Percentiles rank a stretch among this genome's conserved stretches.
These are phyloP conservation scores for Aurelia aurita complex sp. Pacific DNA, from an alignment of 30 jellyfish, hydroid and myxozoan species.

Conservation along the genomic window DNA sequence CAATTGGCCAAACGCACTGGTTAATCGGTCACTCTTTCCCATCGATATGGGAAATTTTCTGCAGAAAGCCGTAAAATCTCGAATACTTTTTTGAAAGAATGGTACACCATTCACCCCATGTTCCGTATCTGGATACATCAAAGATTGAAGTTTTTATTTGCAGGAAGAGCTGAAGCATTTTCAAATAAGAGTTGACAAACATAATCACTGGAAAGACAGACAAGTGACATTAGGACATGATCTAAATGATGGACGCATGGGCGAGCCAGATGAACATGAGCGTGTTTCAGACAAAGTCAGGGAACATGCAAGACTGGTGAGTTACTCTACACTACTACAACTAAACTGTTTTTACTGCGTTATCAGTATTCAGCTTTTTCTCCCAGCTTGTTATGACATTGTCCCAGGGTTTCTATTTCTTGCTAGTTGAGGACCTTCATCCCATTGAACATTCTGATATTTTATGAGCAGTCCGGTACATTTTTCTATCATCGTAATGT, in stretches of 20 bases:
- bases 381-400: too few species aligned
- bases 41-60: too few species aligned
- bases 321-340: neutral
- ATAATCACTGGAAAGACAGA: conserved; percentile 71
- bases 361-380: too few species aligned
- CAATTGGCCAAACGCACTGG: too few species aligned
- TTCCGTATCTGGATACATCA: neutral
- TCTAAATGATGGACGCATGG: conserved; percentile 34
- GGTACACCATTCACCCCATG: neutral
- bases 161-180: conserved; percentile 77
- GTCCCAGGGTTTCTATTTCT: too few species aligned
- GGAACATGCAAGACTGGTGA: conserved; percentile 70
- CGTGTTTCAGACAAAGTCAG: conserved; percentile 20
- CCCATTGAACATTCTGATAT: too few species aligned
- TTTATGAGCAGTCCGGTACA: too few species aligned
- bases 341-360: too few species aligned
- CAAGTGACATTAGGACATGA: conserved; percentile 31
- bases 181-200: conserved; percentile 71
- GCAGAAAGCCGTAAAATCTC: too few species aligned
- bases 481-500: too few species aligned
- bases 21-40: too few species aligned
- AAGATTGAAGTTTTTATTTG: neutral
- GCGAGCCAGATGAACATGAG: conserved; percentile 43
- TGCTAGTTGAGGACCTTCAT: too few species aligned
- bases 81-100: neutral